Base-by-base conservation (phyloP, 2,797 vertebrate genomes). In the Hybognathus amarus region DNA sequence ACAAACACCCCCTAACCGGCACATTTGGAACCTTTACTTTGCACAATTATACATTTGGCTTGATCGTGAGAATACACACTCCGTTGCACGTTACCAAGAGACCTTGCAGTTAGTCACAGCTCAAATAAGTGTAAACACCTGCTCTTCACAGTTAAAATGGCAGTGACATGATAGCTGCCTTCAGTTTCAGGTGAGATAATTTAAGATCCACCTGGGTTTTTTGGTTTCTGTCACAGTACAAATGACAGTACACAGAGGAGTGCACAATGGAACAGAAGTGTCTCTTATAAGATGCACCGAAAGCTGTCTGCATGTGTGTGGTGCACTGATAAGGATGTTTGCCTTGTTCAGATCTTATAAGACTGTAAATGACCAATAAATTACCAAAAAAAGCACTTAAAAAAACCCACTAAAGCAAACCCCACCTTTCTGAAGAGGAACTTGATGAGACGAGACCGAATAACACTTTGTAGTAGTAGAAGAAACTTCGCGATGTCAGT, bases 111-210 rank as follows among this genome's bases (percentile, higher is more conserved):
- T 54, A 71, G 12, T 33, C 54, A 61, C 27, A 61, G 5, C 42
- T 78, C 42, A 64, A 42, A n/a, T 33, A 4, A 61, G 24, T 30
- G 10, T 7, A 11, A 33, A 47, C 64, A 40, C 78, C n/a, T 40
- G 50, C 36, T 69, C n/a, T 30, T 42, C 78, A 42, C 73, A 56
- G 33, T 75, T 56, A 38, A 38, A 75, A 56, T 75, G 33, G 22
- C 20, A 9, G 3, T 24, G 15, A 38, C 22, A 36, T 50, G 45
- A 67, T 33, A 38, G 63, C 77, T 18, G 47, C 30, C 45, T 24
- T 11, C 45, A 42, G 17, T 59, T 63, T 73, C 24, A 61, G 17
- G 33, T 42, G 79, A 30, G 68, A 24, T 81, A 24, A 33, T 71
- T 63, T 33, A 6, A 42, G 24, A 61, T 80, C 15, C n/a, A 15